Base-by-base conservation (phyloP, 2,888 invertebrate genomes). In the Nemapogon koenigi region DNA sequence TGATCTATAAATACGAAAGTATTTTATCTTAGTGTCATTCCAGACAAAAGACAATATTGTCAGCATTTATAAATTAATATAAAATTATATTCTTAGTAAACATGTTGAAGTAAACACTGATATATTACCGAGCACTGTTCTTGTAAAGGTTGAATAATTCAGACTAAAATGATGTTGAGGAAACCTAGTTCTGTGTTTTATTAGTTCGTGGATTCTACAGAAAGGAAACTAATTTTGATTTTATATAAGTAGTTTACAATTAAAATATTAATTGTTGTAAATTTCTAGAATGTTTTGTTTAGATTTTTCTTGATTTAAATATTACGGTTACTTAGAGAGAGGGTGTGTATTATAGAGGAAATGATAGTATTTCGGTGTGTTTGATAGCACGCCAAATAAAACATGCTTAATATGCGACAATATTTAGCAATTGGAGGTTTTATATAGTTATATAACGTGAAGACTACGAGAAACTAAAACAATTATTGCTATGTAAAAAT, bases 31-130 rank as follows among this genome's bases (percentile, higher is more conserved):
- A 66, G 71, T 71, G 70, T 78, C 76, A 78, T 78, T 78, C 76
- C 76, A 76, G 70, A 70, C 68, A 75, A 78, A 76, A 78, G 76
- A 76, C 75, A 75, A n/a, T 62, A 57, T 69, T 72, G 75, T 73
- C 76, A 62, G 76, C 76, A 78, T 78, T 78, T 78, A 78, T 78
- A 73, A 71, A 57, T 60, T 69, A 69, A 31, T 31, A n/a, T n/a
- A n/a, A n/a, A n/a, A n/a, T n/a, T n/a, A n/a, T n/a, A n/a, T n/a
- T n/a, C n/a, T n/a, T n/a, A n/a, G n/a, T n/a, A n/a, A n/a, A n/a
- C n/a, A n/a, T n/a, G n/a, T n/a, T n/a, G n/a, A n/a, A n/a, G n/a
- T n/a, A n/a, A n/a, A n/a, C n/a, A n/a, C n/a, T n/a, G n/a, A n/a
- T n/a, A n/a, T n/a, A n/a, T n/a, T n/a, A n/a, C n/a, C n/a, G n/a